Base-by-base conservation (phyloP, 2,797 vertebrate genomes). In the Poecilia wingei region DNA sequence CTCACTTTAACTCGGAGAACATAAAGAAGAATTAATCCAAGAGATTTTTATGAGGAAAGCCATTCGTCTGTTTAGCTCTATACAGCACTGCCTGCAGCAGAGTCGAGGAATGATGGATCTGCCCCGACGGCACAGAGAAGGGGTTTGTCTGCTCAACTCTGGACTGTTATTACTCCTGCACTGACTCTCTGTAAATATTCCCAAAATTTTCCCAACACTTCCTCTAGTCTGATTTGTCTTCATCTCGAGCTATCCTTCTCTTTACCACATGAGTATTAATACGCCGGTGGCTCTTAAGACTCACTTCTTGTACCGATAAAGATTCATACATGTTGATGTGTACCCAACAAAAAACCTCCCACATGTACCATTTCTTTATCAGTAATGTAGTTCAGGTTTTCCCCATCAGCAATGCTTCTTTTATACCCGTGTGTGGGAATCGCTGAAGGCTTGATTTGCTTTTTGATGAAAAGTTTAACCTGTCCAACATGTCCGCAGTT, bases 101-200 rank as follows among this genome's bases (percentile, higher is more conserved):
- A 74, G 20, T 72, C 33, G 49, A 36, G 12, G 45, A 8, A 70
- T 73, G 57, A 78, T 80, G 70, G 47, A 78, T 82, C 28, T 80
- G 75, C 33, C 59, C n/a, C 18, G 66, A 73, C 59, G 72, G 84
- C 77, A 57, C 69, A 7, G 22, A 49, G 68, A 43, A 64, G 3
- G 7, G 18, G 55, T 14, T 79, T 14, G 74, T 78, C 41, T 73
- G 28, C 84, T 84, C 84, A 80, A 68, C 85, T 84, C 74, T 79
- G 74, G 85, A 85, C 83, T 84, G 77, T 66, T 77, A 33, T n/a
- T 41, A 78, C 82, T 83, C 82, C 86, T 73, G 78, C 41, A 73
- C 83, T 85, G 80, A 75, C 79, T 82, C 80, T 81, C 47, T 75
- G 74, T 76, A 83, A 90, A 88, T 80, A 77, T 84, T 84, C 77